Conservation (phyloP, 2,797 vertebrate genomes). For the Acipenser oxyrinchus region DNA sequence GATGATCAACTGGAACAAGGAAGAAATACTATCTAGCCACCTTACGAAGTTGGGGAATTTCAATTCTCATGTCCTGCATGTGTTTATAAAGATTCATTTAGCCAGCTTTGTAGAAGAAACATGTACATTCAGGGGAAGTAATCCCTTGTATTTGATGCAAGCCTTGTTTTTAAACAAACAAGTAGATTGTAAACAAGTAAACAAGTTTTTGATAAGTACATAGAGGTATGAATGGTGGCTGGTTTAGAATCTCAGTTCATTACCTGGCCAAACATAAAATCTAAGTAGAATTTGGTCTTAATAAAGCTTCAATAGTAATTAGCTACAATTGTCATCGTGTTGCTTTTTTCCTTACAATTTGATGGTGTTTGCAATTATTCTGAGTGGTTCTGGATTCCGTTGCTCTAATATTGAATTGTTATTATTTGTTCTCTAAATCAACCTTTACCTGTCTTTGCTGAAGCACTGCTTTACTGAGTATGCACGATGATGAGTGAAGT, state of each 20-base stretch:
- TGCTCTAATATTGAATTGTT: too few species aligned
- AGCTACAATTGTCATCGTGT: too few species aligned
- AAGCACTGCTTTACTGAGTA: too few species aligned
- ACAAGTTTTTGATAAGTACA: neutral
- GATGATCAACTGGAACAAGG: conserved; percentile 5
- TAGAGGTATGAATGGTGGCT: neutral
- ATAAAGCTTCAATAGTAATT: too few species aligned
- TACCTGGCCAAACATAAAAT: conserved; percentile 4
- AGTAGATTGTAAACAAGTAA: too few species aligned
- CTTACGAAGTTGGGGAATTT: conserved; percentile 21
- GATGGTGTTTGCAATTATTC: too few species aligned
- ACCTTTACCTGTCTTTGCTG: too few species aligned
- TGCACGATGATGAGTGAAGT: too few species aligned
- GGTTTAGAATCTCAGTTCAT: conserved; percentile 7
- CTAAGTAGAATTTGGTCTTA: neutral
- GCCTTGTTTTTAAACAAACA: too few species aligned
- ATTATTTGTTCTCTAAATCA: too few species aligned
- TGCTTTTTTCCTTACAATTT: too few species aligned
- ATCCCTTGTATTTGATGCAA: conserved; percentile 7
- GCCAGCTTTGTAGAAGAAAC: conserved; percentile 7
- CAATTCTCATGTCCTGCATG: conserved; percentile 16
- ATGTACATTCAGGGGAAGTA: conserved; percentile 7
- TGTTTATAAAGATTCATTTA: conserved; percentile 23
- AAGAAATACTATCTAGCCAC: conserved; percentile 18
- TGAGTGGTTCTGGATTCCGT: too few species aligned